Evolutionary conservation across 2,888 invertebrate species (phyloP).

Genomic region (Asteroscopus sphinx): DNA sequence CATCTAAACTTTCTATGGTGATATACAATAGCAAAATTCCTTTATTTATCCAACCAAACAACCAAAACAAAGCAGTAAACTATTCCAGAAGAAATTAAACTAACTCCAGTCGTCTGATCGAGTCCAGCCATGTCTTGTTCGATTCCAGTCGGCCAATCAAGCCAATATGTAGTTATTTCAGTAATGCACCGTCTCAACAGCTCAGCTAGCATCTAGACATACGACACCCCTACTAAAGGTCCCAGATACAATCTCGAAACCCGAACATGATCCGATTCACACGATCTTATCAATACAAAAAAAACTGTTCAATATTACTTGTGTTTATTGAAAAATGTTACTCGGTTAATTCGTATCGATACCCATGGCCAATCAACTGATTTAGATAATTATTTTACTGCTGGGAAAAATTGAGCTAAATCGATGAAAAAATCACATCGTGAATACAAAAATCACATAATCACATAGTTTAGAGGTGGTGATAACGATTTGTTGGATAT

Average conservation of each 20-base stretch:
- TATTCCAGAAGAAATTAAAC: slow-evolving; percentile 49
- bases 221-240: slow-evolving; percentile 40
- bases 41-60: not conserved
- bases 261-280: slow-evolving; percentile 48
- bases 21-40: no score
- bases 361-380: slow-evolving; percentile 51
- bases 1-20: no score
- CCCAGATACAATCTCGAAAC: slow-evolving; percentile 41
- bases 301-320: slow-evolving; percentile 32
- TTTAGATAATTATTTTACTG: slow-evolving; percentile 59
- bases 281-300: slow-evolving; percentile 49
- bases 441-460: no score
- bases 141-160: slow-evolving; percentile 50
- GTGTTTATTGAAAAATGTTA: slow-evolving; percentile 39
- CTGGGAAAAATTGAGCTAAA: slow-evolving; percentile 43
- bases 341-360: slow-evolving; percentile 44
- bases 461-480: slow-evolving; percentile 39
- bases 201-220: slow-evolving; percentile 56
- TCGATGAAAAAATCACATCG: slow-evolving; percentile 36
- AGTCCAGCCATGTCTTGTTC: slow-evolving; percentile 36
- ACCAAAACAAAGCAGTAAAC: slow-evolving; percentile 30
- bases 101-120: slow-evolving; percentile 49
- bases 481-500: slow-evolving; percentile 40
- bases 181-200: slow-evolving; percentile 67
- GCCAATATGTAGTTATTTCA: slow-evolving; percentile 67